These are phyloP conservation scores for Acrocephalus scirpaceus DNA, from an alignment of 2,797 vertebrate species.

Conservation along the genomic window DNA sequence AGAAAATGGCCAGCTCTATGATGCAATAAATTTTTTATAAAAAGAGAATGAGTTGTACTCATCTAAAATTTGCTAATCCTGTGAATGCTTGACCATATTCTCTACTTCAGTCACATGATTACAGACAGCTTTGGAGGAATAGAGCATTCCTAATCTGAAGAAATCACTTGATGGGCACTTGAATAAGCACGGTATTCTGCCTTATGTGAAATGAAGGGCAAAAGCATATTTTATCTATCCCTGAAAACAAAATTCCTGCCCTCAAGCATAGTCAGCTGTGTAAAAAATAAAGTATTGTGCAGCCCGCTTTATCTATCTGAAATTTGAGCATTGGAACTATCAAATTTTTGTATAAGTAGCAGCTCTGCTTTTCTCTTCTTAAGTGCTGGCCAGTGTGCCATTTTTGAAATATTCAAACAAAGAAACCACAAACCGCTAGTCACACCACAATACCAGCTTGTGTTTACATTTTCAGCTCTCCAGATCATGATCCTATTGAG, in stretches of 20 bases:
- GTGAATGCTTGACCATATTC: not conserved
- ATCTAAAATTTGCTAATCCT: not conserved
- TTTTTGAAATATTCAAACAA: constrained; percentile 83
- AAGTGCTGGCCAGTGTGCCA: constrained; percentile 82
- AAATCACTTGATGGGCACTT: not conserved
- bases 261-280: constrained; percentile 24
- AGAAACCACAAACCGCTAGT: constrained; percentile 82
- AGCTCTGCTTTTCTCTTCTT: constrained; percentile 74
- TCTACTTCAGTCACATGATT: not conserved
- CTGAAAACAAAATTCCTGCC: constrained; percentile 61
- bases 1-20: not conserved
- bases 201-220: constrained; percentile 27
- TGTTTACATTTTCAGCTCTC: constrained; percentile 85
- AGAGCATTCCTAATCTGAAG: not conserved
- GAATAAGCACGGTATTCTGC: not conserved
- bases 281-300: constrained; percentile 19
- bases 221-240: constrained; percentile 21
- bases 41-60: not conserved
- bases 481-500: constrained; percentile 83
- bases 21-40: not conserved
- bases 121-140: not conserved
- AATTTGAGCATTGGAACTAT: constrained; percentile 31
- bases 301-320: constrained; percentile 49
- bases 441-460: constrained; percentile 85
- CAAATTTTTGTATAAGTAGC: constrained; percentile 18